Evolutionary conservation across 1,140 invertebrate species (phyloP).

Genomic region (Chironomus tepperi): DNA sequence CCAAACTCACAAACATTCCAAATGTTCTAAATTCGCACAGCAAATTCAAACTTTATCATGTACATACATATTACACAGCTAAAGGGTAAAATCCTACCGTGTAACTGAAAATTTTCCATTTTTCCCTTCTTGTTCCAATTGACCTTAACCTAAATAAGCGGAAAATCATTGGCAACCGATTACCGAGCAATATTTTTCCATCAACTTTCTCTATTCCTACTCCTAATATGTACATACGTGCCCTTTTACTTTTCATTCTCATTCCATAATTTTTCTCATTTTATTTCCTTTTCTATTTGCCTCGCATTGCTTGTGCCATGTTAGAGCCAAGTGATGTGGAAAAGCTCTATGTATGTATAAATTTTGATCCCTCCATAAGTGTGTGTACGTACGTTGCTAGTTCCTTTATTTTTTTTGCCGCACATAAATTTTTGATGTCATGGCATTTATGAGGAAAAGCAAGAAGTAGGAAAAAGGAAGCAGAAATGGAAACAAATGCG

Average conservation of each 20-base stretch:
- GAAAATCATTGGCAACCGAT: slow-evolving; percentile 18
- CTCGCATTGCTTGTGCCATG: not conserved
- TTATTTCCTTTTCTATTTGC: not conserved
- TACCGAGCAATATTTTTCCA: slow-evolving; percentile 9
- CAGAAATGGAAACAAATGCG: slow-evolving; percentile 6
- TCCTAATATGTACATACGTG: slow-evolving; percentile 11
- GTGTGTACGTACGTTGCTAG: not conserved
- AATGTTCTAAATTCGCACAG: no score
- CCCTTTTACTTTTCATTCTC: not conserved
- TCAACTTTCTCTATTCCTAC: not conserved
- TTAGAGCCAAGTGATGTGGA: slow-evolving; percentile 4
- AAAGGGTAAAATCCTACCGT: no score
- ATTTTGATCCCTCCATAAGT: not conserved
- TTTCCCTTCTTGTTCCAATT: not conserved
- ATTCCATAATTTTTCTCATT: not conserved
- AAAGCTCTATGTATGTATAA: not conserved
- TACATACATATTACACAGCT: no score
- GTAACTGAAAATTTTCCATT: no score
- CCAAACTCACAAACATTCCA: no score
- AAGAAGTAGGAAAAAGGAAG: not conserved
- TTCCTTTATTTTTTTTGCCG: no score
- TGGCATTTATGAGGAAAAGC: not conserved
- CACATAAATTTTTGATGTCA: slow-evolving; percentile 14
- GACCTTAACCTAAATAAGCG: slow-evolving; percentile 22
- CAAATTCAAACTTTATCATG: no score